Conservation (phyloP, 1,140 invertebrate species). For the Drosophila sproati region DNA sequence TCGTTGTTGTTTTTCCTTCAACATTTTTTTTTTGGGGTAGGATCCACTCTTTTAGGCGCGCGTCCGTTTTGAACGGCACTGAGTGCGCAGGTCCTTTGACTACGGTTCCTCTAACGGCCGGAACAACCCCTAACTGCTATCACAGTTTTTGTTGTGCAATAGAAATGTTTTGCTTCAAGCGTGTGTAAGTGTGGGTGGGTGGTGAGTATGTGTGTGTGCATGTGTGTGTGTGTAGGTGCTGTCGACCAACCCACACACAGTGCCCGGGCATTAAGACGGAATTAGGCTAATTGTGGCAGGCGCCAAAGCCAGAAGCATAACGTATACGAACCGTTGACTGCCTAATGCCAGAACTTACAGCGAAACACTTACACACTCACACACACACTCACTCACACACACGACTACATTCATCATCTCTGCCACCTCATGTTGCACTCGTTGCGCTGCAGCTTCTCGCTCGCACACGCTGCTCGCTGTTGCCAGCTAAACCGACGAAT, state of each 20-base stretch:
- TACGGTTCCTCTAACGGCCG: slow-evolving; percentile 60
- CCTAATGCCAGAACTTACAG: slow-evolving; percentile 4
- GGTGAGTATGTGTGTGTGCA: slow-evolving; percentile 20
- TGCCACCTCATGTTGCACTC: slow-evolving; percentile 21
- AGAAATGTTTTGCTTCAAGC: slow-evolving; percentile 39
- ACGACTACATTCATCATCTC: slow-evolving; percentile 32
- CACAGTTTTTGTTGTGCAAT: slow-evolving; percentile 55
- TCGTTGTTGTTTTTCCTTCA: slow-evolving; percentile 8
- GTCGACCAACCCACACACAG: slow-evolving; percentile 75
- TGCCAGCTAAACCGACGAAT: slow-evolving; percentile 56
- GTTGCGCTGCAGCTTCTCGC: slow-evolving; percentile 35
- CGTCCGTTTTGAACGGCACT: slow-evolving; percentile 1
- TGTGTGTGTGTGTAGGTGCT: slow-evolving; percentile 64
- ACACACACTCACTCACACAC: neutral
- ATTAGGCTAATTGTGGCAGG: slow-evolving; percentile 70
- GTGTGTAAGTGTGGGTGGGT: slow-evolving; percentile 11
- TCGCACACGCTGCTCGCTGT: slow-evolving; percentile 20
- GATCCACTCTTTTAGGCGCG: slow-evolving; percentile 61
- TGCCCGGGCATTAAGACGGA: slow-evolving; percentile 31
- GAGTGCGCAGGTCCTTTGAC: slow-evolving; percentile 65
- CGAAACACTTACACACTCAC: slow-evolving; percentile 3
- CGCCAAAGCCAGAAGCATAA: slow-evolving; percentile 18
- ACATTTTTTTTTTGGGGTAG: slow-evolving; percentile 63
- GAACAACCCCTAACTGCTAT: slow-evolving; percentile 72
- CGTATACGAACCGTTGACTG: slow-evolving; percentile 40